Evolutionary conservation across 2,797 vertebrate genomes (phyloP).

Genomic region (Gallirallus australis): DNA sequence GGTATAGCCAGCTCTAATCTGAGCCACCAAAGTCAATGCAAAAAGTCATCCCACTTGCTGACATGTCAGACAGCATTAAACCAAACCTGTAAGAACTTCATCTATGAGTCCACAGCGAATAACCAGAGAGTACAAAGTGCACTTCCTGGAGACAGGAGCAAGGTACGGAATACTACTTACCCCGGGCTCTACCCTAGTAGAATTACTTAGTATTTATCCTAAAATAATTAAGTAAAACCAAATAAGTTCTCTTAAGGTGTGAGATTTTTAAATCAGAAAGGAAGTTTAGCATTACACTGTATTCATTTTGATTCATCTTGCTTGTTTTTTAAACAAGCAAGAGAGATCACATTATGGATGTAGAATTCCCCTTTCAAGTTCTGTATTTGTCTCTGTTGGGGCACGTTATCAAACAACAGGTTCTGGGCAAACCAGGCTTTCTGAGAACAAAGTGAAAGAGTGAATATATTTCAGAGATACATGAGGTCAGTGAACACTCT

Average conservation of each 20-base stretch:
- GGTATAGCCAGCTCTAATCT: not conserved
- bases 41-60: not conserved
- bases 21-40: not conserved
- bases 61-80: conserved; percentile 7
- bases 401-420: not conserved
- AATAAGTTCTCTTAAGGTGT: not conserved
- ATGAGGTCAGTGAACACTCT: not conserved
- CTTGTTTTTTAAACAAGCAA: not conserved
- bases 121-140: not conserved
- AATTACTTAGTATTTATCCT: not conserved
- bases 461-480: not conserved
- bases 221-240: not conserved
- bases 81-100: not conserved
- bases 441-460: not conserved
- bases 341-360: not conserved
- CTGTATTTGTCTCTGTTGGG: not conserved
- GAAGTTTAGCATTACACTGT: not conserved
- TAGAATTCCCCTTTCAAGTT: not conserved
- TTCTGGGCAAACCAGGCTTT: not conserved
- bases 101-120: not conserved
- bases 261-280: not conserved
- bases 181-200: not conserved
- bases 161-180: not conserved
- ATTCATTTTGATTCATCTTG: not conserved
- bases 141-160: not conserved